These are phyloP conservation scores for Calyptommatus sinebrachiatus DNA, from an alignment of 2,113 vertebrate species.

Conservation along the genomic window DNA sequence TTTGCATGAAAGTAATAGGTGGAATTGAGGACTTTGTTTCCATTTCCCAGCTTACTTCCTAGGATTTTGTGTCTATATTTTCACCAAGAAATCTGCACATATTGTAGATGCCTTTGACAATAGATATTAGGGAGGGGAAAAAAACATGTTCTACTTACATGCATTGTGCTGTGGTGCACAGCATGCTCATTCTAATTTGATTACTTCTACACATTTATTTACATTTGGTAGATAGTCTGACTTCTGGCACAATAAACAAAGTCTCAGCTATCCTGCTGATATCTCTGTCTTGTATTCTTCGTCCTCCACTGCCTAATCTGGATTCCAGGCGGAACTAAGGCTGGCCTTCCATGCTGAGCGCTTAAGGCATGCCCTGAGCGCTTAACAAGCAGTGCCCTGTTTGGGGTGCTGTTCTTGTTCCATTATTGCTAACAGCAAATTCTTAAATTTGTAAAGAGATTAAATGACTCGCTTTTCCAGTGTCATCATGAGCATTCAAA, in stretches of 20 bases:
- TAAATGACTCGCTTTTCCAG: constrained; percentile 51
- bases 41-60: constrained; percentile 35
- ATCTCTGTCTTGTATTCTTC: constrained; percentile 59
- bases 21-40: constrained; percentile 40
- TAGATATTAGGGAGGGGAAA: constrained; percentile 57
- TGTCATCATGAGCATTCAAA: constrained; percentile 37
- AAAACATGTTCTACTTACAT: constrained; percentile 68
- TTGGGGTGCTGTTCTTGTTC: constrained; percentile 38
- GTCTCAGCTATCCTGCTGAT: constrained; percentile 66
- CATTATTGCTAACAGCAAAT: constrained; percentile 30
- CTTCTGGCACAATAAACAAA: constrained; percentile 56
- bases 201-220: constrained; percentile 71
- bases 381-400: constrained; percentile 1
- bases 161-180: constrained; percentile 67
- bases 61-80: constrained; percentile 45
- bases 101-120: constrained; percentile 64
- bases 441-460: constrained; percentile 49
- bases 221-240: constrained; percentile 57
- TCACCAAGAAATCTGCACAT: constrained; percentile 36
- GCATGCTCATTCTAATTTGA: constrained; percentile 70
- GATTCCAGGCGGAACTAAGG: constrained; percentile 55
- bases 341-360: constrained; percentile 38
- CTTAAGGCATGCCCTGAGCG: background rate
- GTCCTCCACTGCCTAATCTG: constrained; percentile 35
- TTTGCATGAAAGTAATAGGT: constrained; percentile 37